A percentile compares a stretch with the other conserved stretches of the same genome.
Evolutionary conservation across 2,888 invertebrate species (phyloP).

Genomic region (Yponomeuta plumbellus): DNA sequence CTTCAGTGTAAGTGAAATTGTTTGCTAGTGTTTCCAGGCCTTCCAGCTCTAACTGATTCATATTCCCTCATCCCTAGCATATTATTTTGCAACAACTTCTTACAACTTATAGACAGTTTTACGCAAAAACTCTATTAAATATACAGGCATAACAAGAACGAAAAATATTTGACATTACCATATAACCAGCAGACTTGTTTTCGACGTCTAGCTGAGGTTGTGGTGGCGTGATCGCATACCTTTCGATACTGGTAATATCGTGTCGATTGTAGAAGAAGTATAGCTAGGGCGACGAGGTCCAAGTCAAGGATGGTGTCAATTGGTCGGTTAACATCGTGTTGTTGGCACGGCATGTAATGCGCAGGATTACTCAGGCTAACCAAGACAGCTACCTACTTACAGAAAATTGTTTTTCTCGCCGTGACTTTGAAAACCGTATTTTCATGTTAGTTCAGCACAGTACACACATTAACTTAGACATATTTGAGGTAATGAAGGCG

Average conservation of each 20-base stretch:
- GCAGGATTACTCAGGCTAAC: not conserved
- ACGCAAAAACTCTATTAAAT: not conserved
- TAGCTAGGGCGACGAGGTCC: not conserved
- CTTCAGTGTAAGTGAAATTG: no score
- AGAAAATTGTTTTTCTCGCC: not conserved
- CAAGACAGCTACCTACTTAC: not conserved
- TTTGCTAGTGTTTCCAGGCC: no score
- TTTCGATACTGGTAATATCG: not conserved
- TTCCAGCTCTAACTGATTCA: no score
- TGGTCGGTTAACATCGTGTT: not conserved
- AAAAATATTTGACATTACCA: not conserved
- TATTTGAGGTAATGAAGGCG: no score
- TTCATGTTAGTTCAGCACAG: no score
- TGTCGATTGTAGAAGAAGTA: not conserved
- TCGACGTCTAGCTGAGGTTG: not conserved
- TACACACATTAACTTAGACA: no score
- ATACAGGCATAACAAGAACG: not conserved
- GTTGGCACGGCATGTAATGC: not conserved
- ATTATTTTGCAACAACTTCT: not conserved
- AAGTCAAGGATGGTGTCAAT: not conserved
- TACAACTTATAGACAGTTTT: not conserved
- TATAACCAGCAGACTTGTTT: not conserved
- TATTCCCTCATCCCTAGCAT: not conserved
- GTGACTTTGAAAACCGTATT: not conserved
- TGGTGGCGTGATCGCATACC: not conserved